phyloP scores from a whole-genome alignment of 1,140 invertebrate genomes.

The Tribolium castaneum region DNA sequence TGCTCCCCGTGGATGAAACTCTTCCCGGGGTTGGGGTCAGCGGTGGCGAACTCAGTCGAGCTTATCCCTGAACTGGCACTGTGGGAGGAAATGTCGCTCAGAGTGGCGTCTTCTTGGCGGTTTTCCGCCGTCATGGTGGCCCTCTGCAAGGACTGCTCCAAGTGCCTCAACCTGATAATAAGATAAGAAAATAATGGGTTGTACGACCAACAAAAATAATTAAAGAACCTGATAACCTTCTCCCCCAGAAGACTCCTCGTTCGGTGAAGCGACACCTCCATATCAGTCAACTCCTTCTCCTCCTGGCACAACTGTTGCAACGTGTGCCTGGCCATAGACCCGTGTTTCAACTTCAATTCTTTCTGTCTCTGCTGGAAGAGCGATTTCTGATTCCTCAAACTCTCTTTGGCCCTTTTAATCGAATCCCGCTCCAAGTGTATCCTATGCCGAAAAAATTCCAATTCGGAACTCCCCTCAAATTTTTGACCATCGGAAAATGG shows the following conservation, averaged over 20 bases:
- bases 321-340: constrained; percentile 66
- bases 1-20: constrained; percentile 50
- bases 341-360: constrained; percentile 71
- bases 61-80: constrained; percentile 76
- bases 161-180: constrained; percentile 75
- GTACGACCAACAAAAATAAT: too few species aligned
- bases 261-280: constrained; percentile 82
- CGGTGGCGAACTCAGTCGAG: constrained; percentile 74
- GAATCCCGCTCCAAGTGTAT: constrained; percentile 82
- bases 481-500: constrained; percentile 63
- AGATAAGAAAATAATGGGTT: too few species aligned
- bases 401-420: constrained; percentile 78
- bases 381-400: constrained; percentile 70
- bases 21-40: constrained; percentile 61
- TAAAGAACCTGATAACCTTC: constrained; percentile 78
- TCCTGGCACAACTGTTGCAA: constrained; percentile 77
- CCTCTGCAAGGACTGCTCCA: constrained; percentile 78
- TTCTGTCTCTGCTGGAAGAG: constrained; percentile 70
- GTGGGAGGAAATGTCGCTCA: constrained; percentile 76
- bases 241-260: constrained; percentile 81
- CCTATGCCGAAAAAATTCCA: constrained; percentile 83
- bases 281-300: constrained; percentile 81
- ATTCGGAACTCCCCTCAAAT: constrained; percentile 70
- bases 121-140: constrained; percentile 68
- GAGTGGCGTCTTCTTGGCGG: constrained; percentile 67